Conservation (phyloP, 2,888 invertebrate genomes). For the Callyntrura guangdongensis region DNA sequence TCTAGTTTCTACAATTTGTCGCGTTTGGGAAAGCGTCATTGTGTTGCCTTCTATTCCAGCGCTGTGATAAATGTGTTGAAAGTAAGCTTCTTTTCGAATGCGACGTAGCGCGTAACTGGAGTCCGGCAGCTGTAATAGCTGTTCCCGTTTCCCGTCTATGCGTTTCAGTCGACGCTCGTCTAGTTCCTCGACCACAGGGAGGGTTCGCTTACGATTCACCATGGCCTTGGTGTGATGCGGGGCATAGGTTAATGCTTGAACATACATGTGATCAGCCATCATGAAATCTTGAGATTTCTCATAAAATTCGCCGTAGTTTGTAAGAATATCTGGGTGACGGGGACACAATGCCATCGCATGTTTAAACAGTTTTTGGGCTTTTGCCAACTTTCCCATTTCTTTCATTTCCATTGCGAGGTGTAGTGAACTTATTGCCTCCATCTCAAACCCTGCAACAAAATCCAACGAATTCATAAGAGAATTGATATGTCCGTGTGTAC, state of each 20-base stretch:
- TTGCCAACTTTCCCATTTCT: constrained; percentile 92
- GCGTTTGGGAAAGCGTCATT: constrained; percentile 96
- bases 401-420: constrained; percentile 95
- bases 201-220: constrained; percentile 93
- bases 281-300: constrained; percentile 93
- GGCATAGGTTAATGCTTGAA: constrained; percentile 92
- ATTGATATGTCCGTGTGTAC: too few relatives aligned
- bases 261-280: constrained; percentile 95
- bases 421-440: constrained; percentile 94
- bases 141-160: constrained; percentile 94
- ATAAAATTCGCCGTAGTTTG: constrained; percentile 96
- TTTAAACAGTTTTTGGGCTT: constrained; percentile 94
- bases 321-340: constrained; percentile 95
- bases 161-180: constrained; percentile 92
- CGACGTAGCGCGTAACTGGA: constrained; percentile 92
- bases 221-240: constrained; percentile 94
- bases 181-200: constrained; percentile 93
- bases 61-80: constrained; percentile 97
- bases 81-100: constrained; percentile 98
- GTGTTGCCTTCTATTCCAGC: constrained; percentile 99
- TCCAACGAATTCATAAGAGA: not conserved
- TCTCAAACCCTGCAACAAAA: constrained; percentile 86
- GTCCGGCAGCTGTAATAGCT: constrained; percentile 93
- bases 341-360: constrained; percentile 92
- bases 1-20: constrained; percentile 96